These are phyloP conservation scores for Carcinoscorpius rotundicauda DNA, from an alignment of 1,140 invertebrate species.

Conservation along the genomic window DNA sequence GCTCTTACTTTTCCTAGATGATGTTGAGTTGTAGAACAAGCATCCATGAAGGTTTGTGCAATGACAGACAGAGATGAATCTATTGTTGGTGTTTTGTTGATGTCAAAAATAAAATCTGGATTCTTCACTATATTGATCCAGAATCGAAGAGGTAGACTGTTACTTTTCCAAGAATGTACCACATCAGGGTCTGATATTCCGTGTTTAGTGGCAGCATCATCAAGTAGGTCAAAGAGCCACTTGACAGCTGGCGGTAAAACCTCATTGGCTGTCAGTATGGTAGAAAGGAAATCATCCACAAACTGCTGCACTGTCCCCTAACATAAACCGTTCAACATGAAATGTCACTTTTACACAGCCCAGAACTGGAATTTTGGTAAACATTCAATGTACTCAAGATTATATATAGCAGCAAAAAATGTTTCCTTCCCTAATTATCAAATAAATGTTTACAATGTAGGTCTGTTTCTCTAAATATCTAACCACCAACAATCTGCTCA, in stretches of 20 bases:
- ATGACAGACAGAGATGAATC: conserved; percentile 87
- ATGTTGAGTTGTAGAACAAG: conserved; percentile 78
- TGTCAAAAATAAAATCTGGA: conserved; percentile 92
- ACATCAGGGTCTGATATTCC: conserved; percentile 77
- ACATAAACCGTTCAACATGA: neutral
- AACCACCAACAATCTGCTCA: too few relatives aligned
- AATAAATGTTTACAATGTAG: too few relatives aligned
- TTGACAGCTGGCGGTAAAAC: conserved; percentile 77
- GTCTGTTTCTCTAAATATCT: too few relatives aligned
- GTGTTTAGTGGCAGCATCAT: conserved; percentile 73
- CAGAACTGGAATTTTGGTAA: neutral
- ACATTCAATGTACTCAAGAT: neutral
- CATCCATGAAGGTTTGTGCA: conserved; percentile 92
- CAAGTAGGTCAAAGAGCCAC: conserved; percentile 88
- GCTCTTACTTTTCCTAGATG: conserved; percentile 55
- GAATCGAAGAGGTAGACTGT: conserved; percentile 81
- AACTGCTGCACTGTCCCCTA: conserved; percentile 88
- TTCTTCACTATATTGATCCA: conserved; percentile 97
- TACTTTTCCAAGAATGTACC: conserved; percentile 92
- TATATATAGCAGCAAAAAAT: too few relatives aligned
- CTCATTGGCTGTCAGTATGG: conserved; percentile 77
- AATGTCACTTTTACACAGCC: too few relatives aligned
- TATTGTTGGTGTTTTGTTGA: conserved; percentile 82
- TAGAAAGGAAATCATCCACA: conserved; percentile 86
- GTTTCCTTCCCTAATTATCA: too few relatives aligned